A percentile compares a stretch with the other conserved stretches of the same genome.
Evolutionary conservation across 2,113 vertebrate species (phyloP).

Genomic region (Lamprotornis superbus): DNA sequence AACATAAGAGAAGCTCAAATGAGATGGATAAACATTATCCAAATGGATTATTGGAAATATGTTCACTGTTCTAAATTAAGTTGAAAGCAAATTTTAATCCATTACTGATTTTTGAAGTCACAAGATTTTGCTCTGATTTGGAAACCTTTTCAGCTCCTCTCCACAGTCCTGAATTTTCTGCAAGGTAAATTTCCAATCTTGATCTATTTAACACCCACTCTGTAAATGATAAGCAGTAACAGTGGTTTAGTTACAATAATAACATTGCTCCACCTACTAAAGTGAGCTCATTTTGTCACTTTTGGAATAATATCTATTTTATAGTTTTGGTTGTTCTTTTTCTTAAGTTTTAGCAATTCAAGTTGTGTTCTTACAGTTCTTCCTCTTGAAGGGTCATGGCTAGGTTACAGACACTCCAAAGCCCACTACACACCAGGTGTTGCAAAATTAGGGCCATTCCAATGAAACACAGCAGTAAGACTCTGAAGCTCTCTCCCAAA

Average conservation of each 20-base stretch:
- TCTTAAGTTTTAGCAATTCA: not conserved
- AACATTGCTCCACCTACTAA: not conserved
- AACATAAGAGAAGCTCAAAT: not conserved
- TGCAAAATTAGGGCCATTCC: not conserved
- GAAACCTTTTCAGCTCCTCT: not conserved
- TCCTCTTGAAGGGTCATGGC: not conserved
- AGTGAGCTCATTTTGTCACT: not conserved
- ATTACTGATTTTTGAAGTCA: not conserved
- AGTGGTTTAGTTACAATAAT: not conserved
- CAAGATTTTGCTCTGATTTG: not conserved
- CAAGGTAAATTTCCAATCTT: not conserved
- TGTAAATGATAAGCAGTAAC: not conserved
- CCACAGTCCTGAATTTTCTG: not conserved
- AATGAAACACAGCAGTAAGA: not conserved
- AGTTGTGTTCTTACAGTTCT: not conserved
- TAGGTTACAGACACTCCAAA: not conserved
- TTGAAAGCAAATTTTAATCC: not conserved
- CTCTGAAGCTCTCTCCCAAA: not conserved
- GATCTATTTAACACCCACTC: not conserved
- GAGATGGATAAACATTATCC: slow-evolving; percentile 18
- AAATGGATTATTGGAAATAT: slow-evolving; percentile 11
- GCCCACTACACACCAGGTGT: not conserved
- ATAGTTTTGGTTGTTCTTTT: not conserved
- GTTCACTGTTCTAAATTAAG: not conserved
- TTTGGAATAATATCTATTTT: not conserved